Conservation (phyloP, 2,888 invertebrate species). For the Caenorhabditis angaria region DNA sequence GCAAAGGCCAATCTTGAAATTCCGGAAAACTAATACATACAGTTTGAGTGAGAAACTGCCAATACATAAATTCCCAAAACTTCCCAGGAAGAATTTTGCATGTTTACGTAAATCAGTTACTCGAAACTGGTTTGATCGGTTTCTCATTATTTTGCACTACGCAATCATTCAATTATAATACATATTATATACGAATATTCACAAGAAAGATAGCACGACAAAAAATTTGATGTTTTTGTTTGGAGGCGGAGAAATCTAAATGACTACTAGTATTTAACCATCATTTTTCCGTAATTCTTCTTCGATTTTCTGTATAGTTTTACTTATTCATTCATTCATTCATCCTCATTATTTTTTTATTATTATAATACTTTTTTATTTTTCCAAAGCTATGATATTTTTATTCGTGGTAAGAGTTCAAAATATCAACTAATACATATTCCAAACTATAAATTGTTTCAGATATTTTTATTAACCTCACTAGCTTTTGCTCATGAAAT, state of each 20-base stretch:
- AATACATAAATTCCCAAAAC: too few species aligned
- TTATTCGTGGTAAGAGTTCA: too few species aligned
- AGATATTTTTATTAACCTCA: neutral
- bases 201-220: neutral
- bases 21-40: too few species aligned
- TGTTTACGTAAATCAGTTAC: neutral
- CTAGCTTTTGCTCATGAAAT: slow-evolving; percentile 26
- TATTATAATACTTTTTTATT: neutral
- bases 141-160: slow-evolving; percentile 2
- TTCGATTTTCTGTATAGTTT: neutral
- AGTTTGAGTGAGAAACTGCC: too few species aligned
- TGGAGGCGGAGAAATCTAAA: slow-evolving; percentile 18
- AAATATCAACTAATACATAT: too few species aligned
- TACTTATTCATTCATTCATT: neutral
- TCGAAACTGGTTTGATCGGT: neutral
- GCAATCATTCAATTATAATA: slow-evolving; percentile 4
- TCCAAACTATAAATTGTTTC: too few species aligned
- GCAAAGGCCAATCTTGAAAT: too few species aligned
- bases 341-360: neutral
- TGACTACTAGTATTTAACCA: slow-evolving; percentile 44
- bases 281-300: slow-evolving; percentile 19
- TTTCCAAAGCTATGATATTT: neutral
- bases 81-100: neutral
- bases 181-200: neutral
- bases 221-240: slow-evolving; percentile 12